These are phyloP conservation scores for Troides aeacus DNA, from an alignment of 2,888 invertebrate genomes.

Conservation along the genomic window DNA sequence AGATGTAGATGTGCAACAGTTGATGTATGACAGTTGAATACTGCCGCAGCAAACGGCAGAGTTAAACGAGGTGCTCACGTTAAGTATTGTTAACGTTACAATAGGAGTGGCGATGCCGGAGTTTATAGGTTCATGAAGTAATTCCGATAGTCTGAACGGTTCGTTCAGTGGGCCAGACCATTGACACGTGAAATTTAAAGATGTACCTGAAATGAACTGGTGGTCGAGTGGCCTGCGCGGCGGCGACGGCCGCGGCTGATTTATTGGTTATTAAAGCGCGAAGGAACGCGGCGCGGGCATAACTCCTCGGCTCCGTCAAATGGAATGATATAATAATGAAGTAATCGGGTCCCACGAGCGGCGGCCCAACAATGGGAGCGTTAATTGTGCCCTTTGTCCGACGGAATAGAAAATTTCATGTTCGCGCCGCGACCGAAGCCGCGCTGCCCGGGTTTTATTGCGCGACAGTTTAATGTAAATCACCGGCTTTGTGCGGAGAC, in stretches of 20 bases:
- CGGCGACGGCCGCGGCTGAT: conserved; percentile 23
- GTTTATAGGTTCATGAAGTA: no score
- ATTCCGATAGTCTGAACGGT: no score
- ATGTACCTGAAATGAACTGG: no score
- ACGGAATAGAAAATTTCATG: conserved; percentile 76
- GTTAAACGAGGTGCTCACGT: no score
- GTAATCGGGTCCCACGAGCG: conserved; percentile 57
- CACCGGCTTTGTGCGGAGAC: conserved; percentile 63
- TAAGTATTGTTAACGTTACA: no score
- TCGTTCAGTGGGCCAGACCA: no score
- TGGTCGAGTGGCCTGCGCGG: not conserved
- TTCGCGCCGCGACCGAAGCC: conserved; percentile 48
- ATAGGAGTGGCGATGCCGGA: no score
- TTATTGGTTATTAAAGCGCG: conserved; percentile 32
- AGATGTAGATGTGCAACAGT: no score
- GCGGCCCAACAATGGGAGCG: conserved; percentile 65
- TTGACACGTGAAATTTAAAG: no score
- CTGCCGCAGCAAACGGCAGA: no score
- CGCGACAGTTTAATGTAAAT: conserved; percentile 68
- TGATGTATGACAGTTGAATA: no score
- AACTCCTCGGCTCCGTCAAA: conserved; percentile 28
- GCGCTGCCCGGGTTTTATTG: conserved; percentile 66
- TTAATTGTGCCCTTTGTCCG: conserved; percentile 76
- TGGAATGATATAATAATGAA: conserved; percentile 76
- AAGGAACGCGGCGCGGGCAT: conserved; percentile 6